Conservation (phyloP, 2,113 vertebrate species). For the Rhagologus leucostigma region DNA sequence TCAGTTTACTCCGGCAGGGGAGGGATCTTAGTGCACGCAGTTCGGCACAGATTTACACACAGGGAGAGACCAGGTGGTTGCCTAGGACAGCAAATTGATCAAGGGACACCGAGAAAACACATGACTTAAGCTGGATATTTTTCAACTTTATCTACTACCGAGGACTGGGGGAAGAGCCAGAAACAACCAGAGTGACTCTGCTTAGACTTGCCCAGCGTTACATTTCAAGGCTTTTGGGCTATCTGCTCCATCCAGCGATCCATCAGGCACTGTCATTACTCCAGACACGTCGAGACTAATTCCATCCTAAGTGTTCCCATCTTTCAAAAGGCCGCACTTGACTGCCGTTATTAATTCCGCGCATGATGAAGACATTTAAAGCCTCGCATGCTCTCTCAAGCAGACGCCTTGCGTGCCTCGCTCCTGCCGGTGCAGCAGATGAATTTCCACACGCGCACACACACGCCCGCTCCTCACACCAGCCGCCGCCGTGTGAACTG, state of each 20-base stretch:
- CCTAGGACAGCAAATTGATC: neutral
- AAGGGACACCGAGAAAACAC: neutral
- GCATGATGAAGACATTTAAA: conserved; percentile 24
- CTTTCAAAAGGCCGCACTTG: neutral
- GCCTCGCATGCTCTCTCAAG: neutral
- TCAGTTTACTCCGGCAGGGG: neutral
- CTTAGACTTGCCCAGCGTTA: neutral
- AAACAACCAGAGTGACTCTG: neutral
- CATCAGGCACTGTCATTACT: neutral
- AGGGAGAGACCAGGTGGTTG: neutral
- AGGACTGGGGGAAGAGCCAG: neutral
- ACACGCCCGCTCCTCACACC: neutral
- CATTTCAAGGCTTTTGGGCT: neutral
- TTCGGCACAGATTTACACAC: neutral
- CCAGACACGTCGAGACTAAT: neutral
- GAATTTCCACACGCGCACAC: neutral
- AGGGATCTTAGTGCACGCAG: neutral
- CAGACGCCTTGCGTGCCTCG: neutral
- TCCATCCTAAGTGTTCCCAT: neutral
- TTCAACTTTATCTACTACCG: neutral
- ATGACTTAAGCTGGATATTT: neutral
- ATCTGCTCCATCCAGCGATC: neutral
- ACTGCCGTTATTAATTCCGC: neutral
- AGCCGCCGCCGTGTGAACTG: neutral
- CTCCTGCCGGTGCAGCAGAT: neutral